Evolutionary conservation across 2,113 vertebrate species (phyloP), one percentile per base, ranked within the genome.

Genomic region (Malurus melanocephalus): DNA sequence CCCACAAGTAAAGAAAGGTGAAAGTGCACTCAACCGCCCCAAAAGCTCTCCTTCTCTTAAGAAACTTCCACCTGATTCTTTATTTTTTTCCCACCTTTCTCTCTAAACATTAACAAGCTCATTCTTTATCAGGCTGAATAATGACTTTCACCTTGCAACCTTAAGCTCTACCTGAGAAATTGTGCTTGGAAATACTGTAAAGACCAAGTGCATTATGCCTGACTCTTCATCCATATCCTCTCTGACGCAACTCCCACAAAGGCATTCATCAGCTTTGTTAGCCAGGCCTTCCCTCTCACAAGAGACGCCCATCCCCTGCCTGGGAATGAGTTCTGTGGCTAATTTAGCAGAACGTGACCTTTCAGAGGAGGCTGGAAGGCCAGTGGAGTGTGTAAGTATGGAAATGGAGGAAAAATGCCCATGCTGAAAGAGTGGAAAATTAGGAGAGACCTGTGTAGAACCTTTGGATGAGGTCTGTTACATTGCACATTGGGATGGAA

Each of bases 281-380:
- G 61, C 57, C 88, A 40, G 11, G 6, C 33, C 62, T 79, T 46
- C 38, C 62, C 69, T 78, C 67, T 61, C 1, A 0, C 49, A 57
- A 40, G 0, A 75, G 53, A 72, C 1, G 0, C 69, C 78, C 23
- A 23, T 45, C 24, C 22, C 42, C 48, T 76, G 51, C 55, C 59
- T 81, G 59, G 78, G 46, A 86, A 75, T 26, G 56, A 90, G 52
- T 45, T 81, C 48, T 76, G 59, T 23, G 76, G 62, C 60, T 91
- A 76, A 87, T 92, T 88, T 81, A 81, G 59, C 77, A 90, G 51
- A 84, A 81, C 21, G 13, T 69, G 88, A 92, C 71, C 62, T 93
- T 95, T 91, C 74, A 73, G 43, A 87, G 67, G 32, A 88, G 20
- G 40, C 22, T 56, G 28, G 43, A 60, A 87, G 35, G 15, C n/a